These are phyloP conservation scores for Halictus quadricinctus DNA, from an alignment of 2,888 invertebrate genomes.

Conservation along the genomic window DNA sequence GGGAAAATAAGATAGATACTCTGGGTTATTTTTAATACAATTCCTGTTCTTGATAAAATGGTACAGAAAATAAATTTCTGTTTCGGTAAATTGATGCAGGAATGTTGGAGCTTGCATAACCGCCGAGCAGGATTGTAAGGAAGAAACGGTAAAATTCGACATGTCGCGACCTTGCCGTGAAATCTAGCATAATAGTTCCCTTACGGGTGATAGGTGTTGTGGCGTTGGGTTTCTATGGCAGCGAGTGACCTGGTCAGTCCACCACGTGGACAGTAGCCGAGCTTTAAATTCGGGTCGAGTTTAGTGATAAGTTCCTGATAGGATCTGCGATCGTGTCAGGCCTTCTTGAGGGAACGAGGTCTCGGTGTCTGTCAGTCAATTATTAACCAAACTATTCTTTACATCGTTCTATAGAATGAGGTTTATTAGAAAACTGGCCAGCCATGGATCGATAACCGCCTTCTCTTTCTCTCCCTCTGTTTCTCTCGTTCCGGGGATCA, in stretches of 20 bases:
- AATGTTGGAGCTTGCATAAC: neutral
- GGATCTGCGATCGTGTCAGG: slow-evolving; percentile 53
- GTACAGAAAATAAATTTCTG: neutral
- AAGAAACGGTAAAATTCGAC: slow-evolving; percentile 52
- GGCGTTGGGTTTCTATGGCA: slow-evolving; percentile 78
- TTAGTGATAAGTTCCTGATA: slow-evolving; percentile 54
- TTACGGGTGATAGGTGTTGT: slow-evolving; percentile 74
- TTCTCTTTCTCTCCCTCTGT: neutral
- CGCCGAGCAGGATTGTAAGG: neutral
- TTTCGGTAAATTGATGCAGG: neutral
- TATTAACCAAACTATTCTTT: slow-evolving; percentile 24
- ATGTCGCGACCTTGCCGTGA: slow-evolving; percentile 77
- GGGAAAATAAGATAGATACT: too few relatives aligned
- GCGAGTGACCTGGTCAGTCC: slow-evolving; percentile 81
- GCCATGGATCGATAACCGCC: slow-evolving; percentile 30
- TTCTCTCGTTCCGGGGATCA: neutral
- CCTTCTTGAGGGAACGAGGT: slow-evolving; percentile 41
- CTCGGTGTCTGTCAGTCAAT: slow-evolving; percentile 41
- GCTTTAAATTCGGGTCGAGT: slow-evolving; percentile 69
- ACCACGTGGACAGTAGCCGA: slow-evolving; percentile 79
- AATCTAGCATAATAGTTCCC: slow-evolving; percentile 71
- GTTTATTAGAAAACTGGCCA: neutral
- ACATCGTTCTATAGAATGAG: slow-evolving; percentile 12
- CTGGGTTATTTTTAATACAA: neutral
- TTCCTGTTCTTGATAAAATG: neutral